A percentile compares a stretch with the other conserved stretches of the same genome.
Evolutionary conservation across 1,140 invertebrate genomes (phyloP).

Genomic region (Drosophila chauvacae): DNA sequence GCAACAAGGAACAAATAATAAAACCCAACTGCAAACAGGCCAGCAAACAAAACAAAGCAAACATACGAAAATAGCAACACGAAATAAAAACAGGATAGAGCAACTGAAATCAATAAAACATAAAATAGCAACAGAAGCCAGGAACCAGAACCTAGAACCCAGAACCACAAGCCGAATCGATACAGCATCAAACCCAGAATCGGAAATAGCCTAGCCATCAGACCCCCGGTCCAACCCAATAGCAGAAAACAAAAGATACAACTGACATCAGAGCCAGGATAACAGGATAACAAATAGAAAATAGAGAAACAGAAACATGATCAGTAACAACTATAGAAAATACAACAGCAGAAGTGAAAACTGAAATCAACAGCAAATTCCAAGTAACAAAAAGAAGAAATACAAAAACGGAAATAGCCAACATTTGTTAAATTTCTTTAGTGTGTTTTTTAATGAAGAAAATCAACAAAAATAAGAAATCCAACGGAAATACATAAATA

Average conservation of each 20-base stretch:
- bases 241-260: slow-evolving; percentile 30
- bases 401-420: slow-evolving; percentile 72
- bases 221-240: slow-evolving; percentile 17
- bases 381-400: slow-evolving; percentile 53
- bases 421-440: slow-evolving; percentile 82
- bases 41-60: slow-evolving; percentile 44
- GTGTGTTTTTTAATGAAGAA: slow-evolving; percentile 54
- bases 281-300: slow-evolving; percentile 53
- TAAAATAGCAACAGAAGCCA: slow-evolving; percentile 25
- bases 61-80: slow-evolving; percentile 39
- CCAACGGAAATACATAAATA: slow-evolving; percentile 33
- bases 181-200: slow-evolving; percentile 28
- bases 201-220: slow-evolving; percentile 48
- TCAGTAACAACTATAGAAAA: slow-evolving; percentile 48
- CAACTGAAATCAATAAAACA: slow-evolving; percentile 34
- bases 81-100: slow-evolving; percentile 34
- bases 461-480: slow-evolving; percentile 12
- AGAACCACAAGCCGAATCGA: slow-evolving; percentile 24
- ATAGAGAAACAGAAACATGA: slow-evolving; percentile 56
- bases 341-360: slow-evolving; percentile 59
- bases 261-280: slow-evolving; percentile 26
- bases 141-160: slow-evolving; percentile 10
- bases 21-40: slow-evolving; percentile 62
- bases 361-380: slow-evolving; percentile 57
- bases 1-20: slow-evolving; percentile 51